A percentile compares a stretch with the other conserved stretches of the same genome.
Evolutionary conservation across 1,140 invertebrate genomes (phyloP).

Genomic region (Colletes gigas): DNA sequence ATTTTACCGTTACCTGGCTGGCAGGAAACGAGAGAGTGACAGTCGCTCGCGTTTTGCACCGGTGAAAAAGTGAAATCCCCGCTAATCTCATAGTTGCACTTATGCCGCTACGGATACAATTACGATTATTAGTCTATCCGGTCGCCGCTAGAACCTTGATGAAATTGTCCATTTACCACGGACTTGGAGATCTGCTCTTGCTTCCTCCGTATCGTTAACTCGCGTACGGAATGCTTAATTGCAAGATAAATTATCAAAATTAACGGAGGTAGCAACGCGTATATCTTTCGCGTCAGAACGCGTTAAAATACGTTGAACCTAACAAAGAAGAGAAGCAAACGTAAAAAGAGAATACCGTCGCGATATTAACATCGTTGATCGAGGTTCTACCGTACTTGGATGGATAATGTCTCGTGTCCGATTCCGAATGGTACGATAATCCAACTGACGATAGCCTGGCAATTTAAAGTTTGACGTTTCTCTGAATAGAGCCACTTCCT

Average conservation of each 20-base stretch:
- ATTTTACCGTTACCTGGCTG: slow-evolving; percentile 8
- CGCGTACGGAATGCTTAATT: neutral
- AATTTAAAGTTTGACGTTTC: neutral
- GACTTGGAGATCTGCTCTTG: neutral
- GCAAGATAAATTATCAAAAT: neutral
- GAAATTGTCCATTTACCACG: slow-evolving; percentile 55
- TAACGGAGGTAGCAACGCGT: no score
- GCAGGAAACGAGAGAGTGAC: neutral
- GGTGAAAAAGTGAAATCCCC: slow-evolving; percentile 55
- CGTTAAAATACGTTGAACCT: no score
- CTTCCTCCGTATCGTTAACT: neutral
- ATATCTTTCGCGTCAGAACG: no score
- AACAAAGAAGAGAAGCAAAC: no score
- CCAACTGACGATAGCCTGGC: no score
- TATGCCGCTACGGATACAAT: slow-evolving; percentile 49
- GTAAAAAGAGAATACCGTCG: no score
- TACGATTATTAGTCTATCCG: slow-evolving; percentile 48
- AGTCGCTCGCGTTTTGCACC: slow-evolving; percentile 12
- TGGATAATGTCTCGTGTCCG: no score
- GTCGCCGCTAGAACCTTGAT: slow-evolving; percentile 25
- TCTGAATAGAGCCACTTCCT: neutral
- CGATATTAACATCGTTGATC: no score
- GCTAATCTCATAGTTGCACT: slow-evolving; percentile 46
- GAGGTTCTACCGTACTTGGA: no score
- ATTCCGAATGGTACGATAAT: no score